These are phyloP conservation scores for Caradrina clavipalpis DNA, from an alignment of 2,888 invertebrate genomes.

Conservation along the genomic window DNA sequence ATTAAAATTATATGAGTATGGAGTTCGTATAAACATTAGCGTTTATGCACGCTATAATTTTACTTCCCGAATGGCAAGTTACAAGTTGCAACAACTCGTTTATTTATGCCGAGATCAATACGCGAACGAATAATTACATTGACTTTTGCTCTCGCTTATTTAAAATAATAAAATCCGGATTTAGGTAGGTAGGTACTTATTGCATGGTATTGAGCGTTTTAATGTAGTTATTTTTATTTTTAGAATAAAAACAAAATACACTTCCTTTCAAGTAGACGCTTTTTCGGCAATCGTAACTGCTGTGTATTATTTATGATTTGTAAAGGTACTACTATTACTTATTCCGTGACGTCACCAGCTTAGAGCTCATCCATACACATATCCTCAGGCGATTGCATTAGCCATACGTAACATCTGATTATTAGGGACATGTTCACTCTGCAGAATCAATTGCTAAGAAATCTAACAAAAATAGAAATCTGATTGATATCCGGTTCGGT, in stretches of 20 bases:
- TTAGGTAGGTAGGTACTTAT: constrained; percentile 33
- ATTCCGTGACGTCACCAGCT: constrained; percentile 16
- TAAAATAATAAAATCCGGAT: constrained; percentile 53
- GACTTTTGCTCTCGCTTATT: constrained; percentile 69
- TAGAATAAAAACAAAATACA: not conserved
- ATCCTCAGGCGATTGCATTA: constrained; percentile 15
- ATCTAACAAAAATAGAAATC: constrained; percentile 54
- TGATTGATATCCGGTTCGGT: constrained; percentile 49
- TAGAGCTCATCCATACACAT: constrained; percentile 13
- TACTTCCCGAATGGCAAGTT: constrained; percentile 74
- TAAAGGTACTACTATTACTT: constrained; percentile 6
- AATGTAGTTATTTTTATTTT: constrained; percentile 4
- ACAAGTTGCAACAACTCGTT: constrained; percentile 67
- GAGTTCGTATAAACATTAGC: constrained; percentile 69
- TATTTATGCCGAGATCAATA: constrained; percentile 73
- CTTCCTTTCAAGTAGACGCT: not conserved
- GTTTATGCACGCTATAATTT: constrained; percentile 72
- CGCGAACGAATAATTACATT: constrained; percentile 73
- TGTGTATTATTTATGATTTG: too few species aligned
- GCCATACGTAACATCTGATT: constrained; percentile 31
- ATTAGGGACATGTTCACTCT: constrained; percentile 22
- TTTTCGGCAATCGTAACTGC: not conserved
- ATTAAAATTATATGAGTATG: constrained; percentile 54
- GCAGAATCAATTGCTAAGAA: constrained; percentile 32
- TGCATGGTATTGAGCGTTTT: constrained; percentile 22